Conservation (phyloP, 2,113 vertebrate species). For the Notechis scutatus region DNA sequence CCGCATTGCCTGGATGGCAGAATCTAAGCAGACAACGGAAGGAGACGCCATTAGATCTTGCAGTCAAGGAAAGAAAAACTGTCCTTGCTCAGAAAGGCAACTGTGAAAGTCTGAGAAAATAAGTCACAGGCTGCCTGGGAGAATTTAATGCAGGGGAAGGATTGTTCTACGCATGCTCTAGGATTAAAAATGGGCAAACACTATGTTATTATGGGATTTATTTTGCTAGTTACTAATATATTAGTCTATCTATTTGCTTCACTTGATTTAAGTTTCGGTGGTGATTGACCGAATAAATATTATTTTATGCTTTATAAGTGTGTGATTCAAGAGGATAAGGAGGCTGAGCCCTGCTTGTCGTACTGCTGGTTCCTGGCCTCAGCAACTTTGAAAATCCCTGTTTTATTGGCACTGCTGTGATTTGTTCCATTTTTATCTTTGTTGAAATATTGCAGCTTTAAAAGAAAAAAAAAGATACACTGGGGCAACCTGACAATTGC, state of each 20-base stretch:
- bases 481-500: not conserved
- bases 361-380: not conserved
- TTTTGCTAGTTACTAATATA: not conserved
- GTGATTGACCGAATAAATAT: not conserved
- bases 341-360: not conserved
- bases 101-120: not conserved
- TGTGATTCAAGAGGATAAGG: not conserved
- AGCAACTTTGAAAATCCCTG: not conserved
- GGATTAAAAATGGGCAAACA: not conserved
- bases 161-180: not conserved
- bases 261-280: not conserved
- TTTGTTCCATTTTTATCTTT: not conserved
- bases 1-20: not conserved
- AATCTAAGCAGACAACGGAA: not conserved
- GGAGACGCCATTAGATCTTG: too few species aligned
- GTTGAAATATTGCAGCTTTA: not conserved
- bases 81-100: not conserved
- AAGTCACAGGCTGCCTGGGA: not conserved
- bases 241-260: not conserved
- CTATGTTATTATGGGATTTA: not conserved
- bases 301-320: not conserved
- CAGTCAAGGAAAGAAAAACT: not conserved
- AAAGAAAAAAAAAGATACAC: not conserved
- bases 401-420: not conserved
- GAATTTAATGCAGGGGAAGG: too few species aligned